Evolutionary conservation across 2,797 vertebrate genomes (phyloP).

Genomic region (Macropodus opercularis): DNA sequence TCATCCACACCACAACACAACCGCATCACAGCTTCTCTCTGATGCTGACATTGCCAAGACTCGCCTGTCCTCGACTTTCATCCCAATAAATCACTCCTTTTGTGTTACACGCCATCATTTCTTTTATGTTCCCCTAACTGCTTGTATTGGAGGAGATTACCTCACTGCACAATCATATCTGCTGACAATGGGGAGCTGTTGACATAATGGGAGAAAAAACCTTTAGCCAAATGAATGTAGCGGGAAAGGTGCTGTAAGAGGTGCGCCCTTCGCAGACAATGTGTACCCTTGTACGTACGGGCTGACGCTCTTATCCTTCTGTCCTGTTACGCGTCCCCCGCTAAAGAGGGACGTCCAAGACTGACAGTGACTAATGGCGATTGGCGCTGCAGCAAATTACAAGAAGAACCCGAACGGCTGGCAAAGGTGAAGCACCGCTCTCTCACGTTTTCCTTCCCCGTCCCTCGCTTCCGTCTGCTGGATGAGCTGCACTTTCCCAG

Average conservation of each 20-base stretch:
- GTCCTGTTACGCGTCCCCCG: slow-evolving; percentile 40
- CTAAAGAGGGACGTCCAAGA: slow-evolving; percentile 63
- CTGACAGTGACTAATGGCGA: slow-evolving; percentile 79
- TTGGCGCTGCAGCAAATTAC: slow-evolving; percentile 70
- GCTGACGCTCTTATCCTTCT: slow-evolving; percentile 37
- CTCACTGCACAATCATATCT: slow-evolving; percentile 70
- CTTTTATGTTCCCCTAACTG: slow-evolving; percentile 65
- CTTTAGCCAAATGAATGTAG: slow-evolving; percentile 63
- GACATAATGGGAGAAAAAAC: slow-evolving; percentile 45
- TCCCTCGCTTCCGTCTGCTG: neutral
- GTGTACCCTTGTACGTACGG: slow-evolving; percentile 49
- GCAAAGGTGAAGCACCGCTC: slow-evolving; percentile 47
- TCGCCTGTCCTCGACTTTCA: slow-evolving; percentile 54
- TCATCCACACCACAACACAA: slow-evolving; percentile 12
- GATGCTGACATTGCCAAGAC: slow-evolving; percentile 43
- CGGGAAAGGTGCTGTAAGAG: slow-evolving; percentile 36
- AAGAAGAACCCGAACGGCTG: slow-evolving; percentile 47
- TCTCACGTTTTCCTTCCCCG: neutral
- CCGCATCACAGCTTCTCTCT: slow-evolving; percentile 20
- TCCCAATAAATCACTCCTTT: slow-evolving; percentile 75
- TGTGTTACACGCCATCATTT: slow-evolving; percentile 62
- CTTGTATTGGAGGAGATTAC: slow-evolving; percentile 66
- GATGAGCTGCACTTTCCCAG: slow-evolving; percentile 21
- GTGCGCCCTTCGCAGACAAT: slow-evolving; percentile 57
- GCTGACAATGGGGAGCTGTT: slow-evolving; percentile 71